Evolutionary conservation across 92 coral and sea anemone genomes (phyloP), one percentile per base, ranked within the genome.

Genomic region (Plumapathes pennacea): DNA sequence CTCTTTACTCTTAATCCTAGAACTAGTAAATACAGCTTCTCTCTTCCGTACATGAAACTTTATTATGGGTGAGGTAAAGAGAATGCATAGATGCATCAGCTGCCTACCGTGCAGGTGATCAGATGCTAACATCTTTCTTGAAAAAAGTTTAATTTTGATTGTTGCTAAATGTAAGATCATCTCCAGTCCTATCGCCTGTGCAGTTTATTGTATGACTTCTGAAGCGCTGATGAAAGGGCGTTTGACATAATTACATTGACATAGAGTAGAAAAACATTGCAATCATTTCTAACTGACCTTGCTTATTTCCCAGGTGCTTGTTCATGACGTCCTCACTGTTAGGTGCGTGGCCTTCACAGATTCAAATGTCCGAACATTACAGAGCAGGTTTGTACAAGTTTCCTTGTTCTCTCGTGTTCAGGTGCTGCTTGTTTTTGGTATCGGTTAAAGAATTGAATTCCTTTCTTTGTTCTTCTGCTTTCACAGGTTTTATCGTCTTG

Each of bases 301-400:
- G 17, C 8, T 12, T 13, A 3, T 27, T 39, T 11, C 3, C 19
- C 46, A 85, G 94, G 94, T 85, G 8, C 69, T 69, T 9, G 59
- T 71, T 21, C 71, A 73, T 51, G 84, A 85, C 58, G 38, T 81
- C 8, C 77, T 78, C 2, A 80, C 88, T 4, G 46, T 76, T 23
- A 66, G 81, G 37, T 91, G 97, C 25, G 71, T 75, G 20, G 41
- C 80, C 17, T 71, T 91, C 54, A 57, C 90, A 20, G 72, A 80
- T 10, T 83, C 95, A 26, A 74, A 82, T 57, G 59, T 91, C 26
- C 72, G 61, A 49, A 74, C 97, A n/a, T 60, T 91, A 21, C 55
- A 66, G 27, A 89, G 78, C 63, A 86, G 89, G 97, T 91, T 43
- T 44, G 89, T 51, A 0, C 12, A 25, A 9, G 10, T 20, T 25